A percentile compares a stretch with the other conserved stretches of the same genome.
These are phyloP conservation scores for Nomada lathburiana DNA, from an alignment of 2,888 invertebrate genomes.

Conservation along the genomic window DNA sequence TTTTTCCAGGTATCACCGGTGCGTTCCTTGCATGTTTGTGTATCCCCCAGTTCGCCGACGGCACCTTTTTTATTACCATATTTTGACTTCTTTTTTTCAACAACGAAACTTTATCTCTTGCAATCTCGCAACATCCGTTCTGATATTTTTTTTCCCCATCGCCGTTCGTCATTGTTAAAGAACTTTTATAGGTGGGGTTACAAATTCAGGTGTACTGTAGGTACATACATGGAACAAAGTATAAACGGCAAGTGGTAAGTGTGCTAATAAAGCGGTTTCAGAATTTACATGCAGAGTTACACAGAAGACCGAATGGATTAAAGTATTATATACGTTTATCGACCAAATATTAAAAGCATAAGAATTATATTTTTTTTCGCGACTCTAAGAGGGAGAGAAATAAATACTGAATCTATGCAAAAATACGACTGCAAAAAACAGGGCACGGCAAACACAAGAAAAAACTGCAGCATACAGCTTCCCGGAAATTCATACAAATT, in stretches of 20 bases:
- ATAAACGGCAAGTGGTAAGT: too few species aligned
- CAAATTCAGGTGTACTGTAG: slow-evolving; percentile 19
- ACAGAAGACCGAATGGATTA: too few species aligned
- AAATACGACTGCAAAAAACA: too few species aligned
- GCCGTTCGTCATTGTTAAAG: slow-evolving; percentile 18
- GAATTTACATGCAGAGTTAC: too few species aligned
- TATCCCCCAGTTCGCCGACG: background rate
- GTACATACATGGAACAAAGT: background rate
- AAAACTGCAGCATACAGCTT: background rate
- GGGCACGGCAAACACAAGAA: background rate
- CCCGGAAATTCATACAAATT: background rate
- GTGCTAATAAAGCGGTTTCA: too few species aligned
- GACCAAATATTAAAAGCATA: too few species aligned
- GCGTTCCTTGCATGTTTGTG: slow-evolving; percentile 55
- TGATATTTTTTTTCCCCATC: background rate
- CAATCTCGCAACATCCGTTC: slow-evolving; percentile 35
- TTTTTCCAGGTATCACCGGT: slow-evolving; percentile 14
- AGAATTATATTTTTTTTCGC: too few species aligned
- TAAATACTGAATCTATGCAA: too few species aligned
- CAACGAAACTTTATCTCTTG: slow-evolving; percentile 31
- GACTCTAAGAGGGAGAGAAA: too few species aligned
- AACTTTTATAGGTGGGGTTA: slow-evolving; percentile 16
- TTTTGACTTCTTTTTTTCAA: slow-evolving; percentile 8
- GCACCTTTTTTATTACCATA: slow-evolving; percentile 1
- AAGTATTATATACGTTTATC: too few species aligned